These are phyloP conservation scores for Philopotamus ludificatus DNA, from an alignment of 1,140 invertebrate genomes.

Conservation along the genomic window DNA sequence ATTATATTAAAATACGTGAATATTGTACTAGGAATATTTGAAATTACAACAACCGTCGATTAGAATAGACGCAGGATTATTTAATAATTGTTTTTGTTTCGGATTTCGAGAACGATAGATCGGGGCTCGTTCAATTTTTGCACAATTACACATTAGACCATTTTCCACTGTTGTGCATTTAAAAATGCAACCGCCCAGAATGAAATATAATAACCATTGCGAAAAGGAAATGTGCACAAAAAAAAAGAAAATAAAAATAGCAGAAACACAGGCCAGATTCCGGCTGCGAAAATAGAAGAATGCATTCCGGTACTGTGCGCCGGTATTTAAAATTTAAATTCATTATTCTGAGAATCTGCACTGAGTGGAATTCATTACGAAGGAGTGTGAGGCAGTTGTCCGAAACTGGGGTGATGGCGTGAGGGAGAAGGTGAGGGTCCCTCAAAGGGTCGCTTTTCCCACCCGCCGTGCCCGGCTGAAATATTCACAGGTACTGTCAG, in stretches of 20 bases:
- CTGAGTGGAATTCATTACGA: conserved; percentile 33
- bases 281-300: conserved; percentile 31
- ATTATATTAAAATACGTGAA: too few species aligned
- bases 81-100: not conserved
- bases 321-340: conserved; percentile 40
- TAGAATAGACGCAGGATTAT: not conserved
- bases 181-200: not conserved
- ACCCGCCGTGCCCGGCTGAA: not conserved
- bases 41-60: not conserved
- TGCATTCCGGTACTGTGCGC: conserved; percentile 31
- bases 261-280: conserved; percentile 20
- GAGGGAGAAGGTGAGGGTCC: not conserved
- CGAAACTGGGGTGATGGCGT: too few species aligned
- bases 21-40: not conserved
- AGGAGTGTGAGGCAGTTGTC: not conserved
- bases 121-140: not conserved
- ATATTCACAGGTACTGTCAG: too few species aligned
- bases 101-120: not conserved
- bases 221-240: not conserved
- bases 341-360: conserved; percentile 36
- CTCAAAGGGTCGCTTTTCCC: conserved; percentile 3
- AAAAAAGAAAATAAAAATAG: conserved; percentile 4
- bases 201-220: not conserved
- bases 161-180: too few species aligned
- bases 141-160: not conserved